These are phyloP conservation scores for Monochamus saltuarius DNA, from an alignment of 1,140 invertebrate genomes.

Conservation along the genomic window DNA sequence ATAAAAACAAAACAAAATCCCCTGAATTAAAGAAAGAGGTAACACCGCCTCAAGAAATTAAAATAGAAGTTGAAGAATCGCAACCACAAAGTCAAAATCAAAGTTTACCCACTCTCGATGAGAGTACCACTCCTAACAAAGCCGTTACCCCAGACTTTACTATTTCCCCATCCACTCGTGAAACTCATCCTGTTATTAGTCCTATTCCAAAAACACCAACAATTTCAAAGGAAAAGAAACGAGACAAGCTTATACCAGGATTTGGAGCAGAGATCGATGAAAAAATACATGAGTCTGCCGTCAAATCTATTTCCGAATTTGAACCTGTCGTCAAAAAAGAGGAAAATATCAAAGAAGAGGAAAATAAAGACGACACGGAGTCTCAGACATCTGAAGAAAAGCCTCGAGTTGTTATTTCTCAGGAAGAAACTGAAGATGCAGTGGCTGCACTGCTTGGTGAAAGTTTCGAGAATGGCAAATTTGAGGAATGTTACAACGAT, in stretches of 20 bases:
- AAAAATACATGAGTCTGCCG: conserved; percentile 75
- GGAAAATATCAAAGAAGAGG: conserved; percentile 49
- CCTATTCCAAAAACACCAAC: conserved; percentile 59
- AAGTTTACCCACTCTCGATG: conserved; percentile 44
- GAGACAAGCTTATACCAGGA: conserved; percentile 68
- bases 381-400: conserved; percentile 62
- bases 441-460: conserved; percentile 83
- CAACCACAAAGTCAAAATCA: conserved; percentile 25
- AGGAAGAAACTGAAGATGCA: conserved; percentile 90
- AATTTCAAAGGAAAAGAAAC: conserved; percentile 48
- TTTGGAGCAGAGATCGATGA: conserved; percentile 70
- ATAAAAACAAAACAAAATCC: conserved; percentile 39
- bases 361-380: conserved; percentile 36
- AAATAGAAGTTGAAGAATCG: conserved; percentile 20
- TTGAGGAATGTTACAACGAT: conserved; percentile 54
- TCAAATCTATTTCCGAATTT: conserved; percentile 71
- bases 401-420: conserved; percentile 79
- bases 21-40: conserved; percentile 35
- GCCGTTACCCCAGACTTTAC: conserved; percentile 48
- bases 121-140: conserved; percentile 44
- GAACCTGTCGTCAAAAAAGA: conserved; percentile 42
- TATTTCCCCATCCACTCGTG: conserved; percentile 52
- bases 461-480: conserved; percentile 66
- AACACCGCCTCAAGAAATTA: conserved; percentile 15
- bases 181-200: conserved; percentile 54